phyloP scores from a whole-genome alignment of 2,113 vertebrate genomes.

The Ia io region DNA sequence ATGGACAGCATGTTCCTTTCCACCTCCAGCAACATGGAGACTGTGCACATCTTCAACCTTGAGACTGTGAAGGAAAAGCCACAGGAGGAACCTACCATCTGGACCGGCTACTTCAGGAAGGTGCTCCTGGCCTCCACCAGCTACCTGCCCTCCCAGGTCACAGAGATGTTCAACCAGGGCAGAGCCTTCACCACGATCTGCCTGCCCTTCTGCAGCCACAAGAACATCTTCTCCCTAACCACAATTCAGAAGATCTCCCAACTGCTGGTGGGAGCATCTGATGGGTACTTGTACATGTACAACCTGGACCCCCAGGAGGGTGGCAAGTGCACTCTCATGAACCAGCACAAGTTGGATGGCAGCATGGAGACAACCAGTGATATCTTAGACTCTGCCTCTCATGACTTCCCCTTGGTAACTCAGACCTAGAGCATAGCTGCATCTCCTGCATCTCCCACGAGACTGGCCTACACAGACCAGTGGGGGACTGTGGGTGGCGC shows the following conservation, averaged over 20 bases:
- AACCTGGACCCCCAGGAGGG: conserved; percentile 98
- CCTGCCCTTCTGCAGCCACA: conserved; percentile 97
- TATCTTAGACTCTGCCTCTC: conserved; percentile 93
- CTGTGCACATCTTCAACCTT: conserved; percentile 98
- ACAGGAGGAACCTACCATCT: conserved; percentile 97
- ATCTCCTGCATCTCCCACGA: conserved; percentile 81
- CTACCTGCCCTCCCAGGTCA: conserved; percentile 96
- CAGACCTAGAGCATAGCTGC: conserved; percentile 85
- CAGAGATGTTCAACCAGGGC: conserved; percentile 98
- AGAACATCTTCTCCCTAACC: conserved; percentile 96
- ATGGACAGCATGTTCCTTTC: conserved; percentile 97
- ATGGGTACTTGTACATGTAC: conserved; percentile 98
- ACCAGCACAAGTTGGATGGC: conserved; percentile 98
- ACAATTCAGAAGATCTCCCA: conserved; percentile 98
- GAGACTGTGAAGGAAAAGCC: conserved; percentile 98
- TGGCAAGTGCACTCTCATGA: conserved; percentile 96
- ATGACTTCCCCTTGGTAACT: conserved; percentile 91
- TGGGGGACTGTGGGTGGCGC: conserved; percentile 93
- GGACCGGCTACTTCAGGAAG: conserved; percentile 97
- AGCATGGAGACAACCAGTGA: conserved; percentile 93
- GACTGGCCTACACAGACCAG: conserved; percentile 92
- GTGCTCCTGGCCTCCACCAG: conserved; percentile 97
- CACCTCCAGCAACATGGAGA: conserved; percentile 98
- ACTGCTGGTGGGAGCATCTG: conserved; percentile 93
- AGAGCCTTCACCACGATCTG: conserved; percentile 97